Evolutionary conservation across 2,888 invertebrate genomes (phyloP).

Genomic region (Drosophila meridionalis): DNA sequence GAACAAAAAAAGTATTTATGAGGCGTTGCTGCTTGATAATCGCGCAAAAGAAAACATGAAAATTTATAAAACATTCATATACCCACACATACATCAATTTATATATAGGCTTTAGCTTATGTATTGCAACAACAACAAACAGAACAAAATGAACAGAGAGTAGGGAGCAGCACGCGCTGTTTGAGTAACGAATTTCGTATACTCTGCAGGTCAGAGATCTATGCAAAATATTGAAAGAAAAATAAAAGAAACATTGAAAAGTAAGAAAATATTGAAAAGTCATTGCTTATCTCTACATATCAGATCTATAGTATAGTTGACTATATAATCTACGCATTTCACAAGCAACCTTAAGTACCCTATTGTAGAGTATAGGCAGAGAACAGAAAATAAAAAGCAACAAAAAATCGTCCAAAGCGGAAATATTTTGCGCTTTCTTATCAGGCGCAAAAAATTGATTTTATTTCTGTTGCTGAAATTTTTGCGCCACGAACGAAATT

Average conservation of each 20-base stretch:
- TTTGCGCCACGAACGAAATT: slow-evolving; percentile 46
- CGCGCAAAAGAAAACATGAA: slow-evolving; percentile 45
- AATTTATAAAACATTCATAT: slow-evolving; percentile 13
- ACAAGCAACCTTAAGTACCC: neutral
- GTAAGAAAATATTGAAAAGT: no score
- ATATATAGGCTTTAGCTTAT: slow-evolving; percentile 9
- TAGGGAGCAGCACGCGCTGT: neutral
- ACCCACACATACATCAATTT: neutral
- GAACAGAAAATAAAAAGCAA: slow-evolving; percentile 17
- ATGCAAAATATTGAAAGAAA: no score
- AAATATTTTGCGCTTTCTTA: slow-evolving; percentile 72
- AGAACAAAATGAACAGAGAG: neutral
- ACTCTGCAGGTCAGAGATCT: neutral
- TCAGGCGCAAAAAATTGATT: slow-evolving; percentile 76
- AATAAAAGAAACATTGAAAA: no score
- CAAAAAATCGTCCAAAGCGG: slow-evolving; percentile 68
- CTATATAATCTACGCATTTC: neutral
- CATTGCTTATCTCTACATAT: no score
- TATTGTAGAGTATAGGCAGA: neutral
- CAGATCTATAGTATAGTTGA: no score
- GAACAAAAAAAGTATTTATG: slow-evolving; percentile 60
- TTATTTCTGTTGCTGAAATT: slow-evolving; percentile 66
- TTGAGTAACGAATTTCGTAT: neutral
- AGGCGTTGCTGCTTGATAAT: slow-evolving; percentile 48
- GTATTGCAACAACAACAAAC: slow-evolving; percentile 21